Conservation (phyloP, 2,888 invertebrate species). For the Ectemnius lituratus region DNA sequence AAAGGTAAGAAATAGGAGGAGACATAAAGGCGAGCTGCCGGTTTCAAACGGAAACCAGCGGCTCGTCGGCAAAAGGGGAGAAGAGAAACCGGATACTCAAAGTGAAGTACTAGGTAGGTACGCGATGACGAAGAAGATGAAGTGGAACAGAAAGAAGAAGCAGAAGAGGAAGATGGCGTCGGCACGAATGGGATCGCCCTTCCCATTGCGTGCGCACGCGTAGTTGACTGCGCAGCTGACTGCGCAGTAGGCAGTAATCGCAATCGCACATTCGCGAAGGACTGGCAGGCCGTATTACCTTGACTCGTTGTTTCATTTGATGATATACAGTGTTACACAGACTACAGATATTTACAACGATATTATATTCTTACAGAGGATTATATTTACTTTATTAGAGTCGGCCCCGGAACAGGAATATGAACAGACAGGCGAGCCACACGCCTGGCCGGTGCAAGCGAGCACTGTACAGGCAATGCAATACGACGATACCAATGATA, state of each 20-base stretch:
- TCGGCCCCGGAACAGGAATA: slow-evolving; percentile 44
- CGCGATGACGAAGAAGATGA: not conserved
- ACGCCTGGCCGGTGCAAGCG: not conserved
- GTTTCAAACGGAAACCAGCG: not conserved
- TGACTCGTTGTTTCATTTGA: slow-evolving; percentile 78
- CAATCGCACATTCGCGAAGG: slow-evolving; percentile 9
- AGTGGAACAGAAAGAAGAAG: not conserved
- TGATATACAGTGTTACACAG: slow-evolving; percentile 79
- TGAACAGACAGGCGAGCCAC: slow-evolving; percentile 9
- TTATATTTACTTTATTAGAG: slow-evolving; percentile 77
- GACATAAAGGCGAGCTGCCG: not conserved
- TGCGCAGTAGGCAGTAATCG: not conserved
- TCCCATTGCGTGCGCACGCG: not conserved
- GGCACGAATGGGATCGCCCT: not conserved
- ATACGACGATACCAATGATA: slow-evolving; percentile 6
- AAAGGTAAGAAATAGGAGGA: not conserved
- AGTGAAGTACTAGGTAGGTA: not conserved
- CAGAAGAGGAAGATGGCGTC: not conserved
- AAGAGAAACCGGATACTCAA: not conserved
- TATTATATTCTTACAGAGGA: slow-evolving; percentile 79
- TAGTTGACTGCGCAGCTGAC: not conserved
- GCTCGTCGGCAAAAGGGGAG: not conserved
- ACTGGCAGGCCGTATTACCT: slow-evolving; percentile 60
- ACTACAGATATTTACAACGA: slow-evolving; percentile 79
- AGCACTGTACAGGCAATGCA: slow-evolving; percentile 2